These are phyloP conservation scores for Colostygia pectinataria DNA, from an alignment of 2,888 invertebrate genomes.

Conservation along the genomic window DNA sequence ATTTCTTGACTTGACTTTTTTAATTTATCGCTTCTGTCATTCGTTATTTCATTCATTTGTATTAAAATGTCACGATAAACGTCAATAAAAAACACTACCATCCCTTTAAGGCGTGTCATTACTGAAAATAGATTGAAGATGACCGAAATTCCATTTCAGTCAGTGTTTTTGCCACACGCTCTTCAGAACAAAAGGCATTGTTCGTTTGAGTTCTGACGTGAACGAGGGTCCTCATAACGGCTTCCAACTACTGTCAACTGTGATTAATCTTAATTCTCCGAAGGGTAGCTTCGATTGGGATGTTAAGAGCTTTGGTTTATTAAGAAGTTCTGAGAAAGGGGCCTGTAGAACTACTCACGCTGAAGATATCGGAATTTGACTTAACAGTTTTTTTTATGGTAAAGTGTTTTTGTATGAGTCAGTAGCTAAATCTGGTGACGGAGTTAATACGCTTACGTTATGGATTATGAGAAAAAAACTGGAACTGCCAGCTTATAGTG, in stretches of 20 bases:
- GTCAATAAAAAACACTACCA: neutral
- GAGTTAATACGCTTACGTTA: no score
- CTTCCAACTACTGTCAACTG: constrained; percentile 52
- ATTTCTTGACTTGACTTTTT: no score
- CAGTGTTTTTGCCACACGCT: constrained; percentile 25
- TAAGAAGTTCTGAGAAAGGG: constrained; percentile 11
- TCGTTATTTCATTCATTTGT: no score
- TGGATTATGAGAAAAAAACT: no score
- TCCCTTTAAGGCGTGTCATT: neutral
- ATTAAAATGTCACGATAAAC: neutral
- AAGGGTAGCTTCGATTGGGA: constrained; percentile 44
- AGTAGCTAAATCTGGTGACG: no score
- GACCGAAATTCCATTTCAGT: constrained; percentile 16
- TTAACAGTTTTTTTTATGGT: no score
- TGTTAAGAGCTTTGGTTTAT: constrained; percentile 21
- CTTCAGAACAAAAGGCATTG: constrained; percentile 28
- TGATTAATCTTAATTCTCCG: constrained; percentile 53
- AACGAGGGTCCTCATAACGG: constrained; percentile 38
- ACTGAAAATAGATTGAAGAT: constrained; percentile 9
- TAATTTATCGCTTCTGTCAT: no score
- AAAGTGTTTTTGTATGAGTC: no score
- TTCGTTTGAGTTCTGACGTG: constrained; percentile 32
- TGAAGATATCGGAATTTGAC: no score
- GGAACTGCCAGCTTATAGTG: no score
- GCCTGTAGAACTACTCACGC: neutral